A percentile compares a stretch with the other conserved stretches of the same genome.
Conservation (phyloP, 2,888 invertebrate genomes). For the Carterocephalus palaemon region DNA sequence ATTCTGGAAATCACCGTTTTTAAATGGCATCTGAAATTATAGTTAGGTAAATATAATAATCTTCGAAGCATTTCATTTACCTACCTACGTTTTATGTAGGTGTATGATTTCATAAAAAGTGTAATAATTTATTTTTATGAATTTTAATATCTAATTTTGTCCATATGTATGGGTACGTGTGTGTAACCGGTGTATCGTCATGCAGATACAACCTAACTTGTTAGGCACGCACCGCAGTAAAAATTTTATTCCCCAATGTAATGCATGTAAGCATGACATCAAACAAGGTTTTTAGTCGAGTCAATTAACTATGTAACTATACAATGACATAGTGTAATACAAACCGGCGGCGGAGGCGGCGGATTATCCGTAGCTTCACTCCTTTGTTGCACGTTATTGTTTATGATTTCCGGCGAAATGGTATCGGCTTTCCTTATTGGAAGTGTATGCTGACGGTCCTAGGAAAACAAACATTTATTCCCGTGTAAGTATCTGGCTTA, state of each 20-base stretch:
- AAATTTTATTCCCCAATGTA: no score
- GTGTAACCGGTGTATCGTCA: no score
- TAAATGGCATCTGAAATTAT: constrained; percentile 57
- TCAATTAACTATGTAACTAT: no score
- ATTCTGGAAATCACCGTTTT: constrained; percentile 53
- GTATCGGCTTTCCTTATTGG: constrained; percentile 50
- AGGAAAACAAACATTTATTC: constrained; percentile 30
- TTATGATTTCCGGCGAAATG: constrained; percentile 34
- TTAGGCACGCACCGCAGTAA: no score
- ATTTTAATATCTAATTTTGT: no score
- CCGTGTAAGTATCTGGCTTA: constrained; percentile 3
- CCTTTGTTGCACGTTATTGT: constrained; percentile 39
- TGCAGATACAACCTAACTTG: no score
- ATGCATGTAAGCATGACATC: no score
- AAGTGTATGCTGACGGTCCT: constrained; percentile 66
- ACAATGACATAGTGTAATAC: no score
- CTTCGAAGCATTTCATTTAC: constrained; percentile 2
- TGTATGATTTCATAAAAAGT: no score
- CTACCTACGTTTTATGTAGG: background rate
- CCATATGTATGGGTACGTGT: no score
- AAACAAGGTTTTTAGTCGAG: no score
- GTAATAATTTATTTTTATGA: no score
- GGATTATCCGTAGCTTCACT: constrained; percentile 51
- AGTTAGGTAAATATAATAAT: constrained; percentile 1
- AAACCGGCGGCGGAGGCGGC: constrained; percentile 82